These are phyloP conservation scores for Beroe forskalii DNA, from an alignment of 37 sponge, comb jelly and placozoan genomes.

Conservation along the genomic window DNA sequence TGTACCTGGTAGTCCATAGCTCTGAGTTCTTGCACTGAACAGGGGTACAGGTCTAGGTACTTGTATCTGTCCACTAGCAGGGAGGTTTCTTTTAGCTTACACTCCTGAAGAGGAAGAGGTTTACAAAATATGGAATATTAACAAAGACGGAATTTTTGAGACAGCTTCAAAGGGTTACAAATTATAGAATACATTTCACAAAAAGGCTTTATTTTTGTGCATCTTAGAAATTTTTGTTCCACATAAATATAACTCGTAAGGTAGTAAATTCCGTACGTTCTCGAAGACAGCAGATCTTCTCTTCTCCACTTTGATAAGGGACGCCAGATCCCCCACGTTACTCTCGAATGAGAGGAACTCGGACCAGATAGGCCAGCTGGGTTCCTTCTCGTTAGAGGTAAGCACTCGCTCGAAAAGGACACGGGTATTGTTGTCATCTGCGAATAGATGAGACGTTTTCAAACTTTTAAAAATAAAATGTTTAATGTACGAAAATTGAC, in stretches of 20 bases:
- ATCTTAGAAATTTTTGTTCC: too few relatives aligned
- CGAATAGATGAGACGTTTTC: too few relatives aligned
- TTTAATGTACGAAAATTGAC: too few relatives aligned
- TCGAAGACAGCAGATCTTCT: conserved; percentile 71
- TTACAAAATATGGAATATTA: too few relatives aligned
- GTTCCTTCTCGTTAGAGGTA: conserved; percentile 15
- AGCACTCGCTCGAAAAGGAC: conserved; percentile 88
- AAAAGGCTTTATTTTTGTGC: too few relatives aligned
- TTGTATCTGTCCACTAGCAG: conserved; percentile 88
- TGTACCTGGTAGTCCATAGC: conserved; percentile 87
- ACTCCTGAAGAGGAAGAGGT: conserved; percentile 59
- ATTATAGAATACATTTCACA: too few relatives aligned
- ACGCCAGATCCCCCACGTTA: conserved; percentile 84
- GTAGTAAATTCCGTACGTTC: conserved; percentile 45
- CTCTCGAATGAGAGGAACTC: conserved; percentile 86
- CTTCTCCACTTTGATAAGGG: conserved; percentile 86
- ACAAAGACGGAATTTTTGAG: too few relatives aligned
- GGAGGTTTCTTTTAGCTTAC: conserved; percentile 68
- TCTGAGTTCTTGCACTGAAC: conserved; percentile 76
- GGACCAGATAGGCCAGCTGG: conserved; percentile 68
- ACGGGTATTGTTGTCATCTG: conserved; percentile 94
- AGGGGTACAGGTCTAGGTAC: conserved; percentile 85
- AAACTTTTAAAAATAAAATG: too few relatives aligned
- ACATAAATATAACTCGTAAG: too few relatives aligned
- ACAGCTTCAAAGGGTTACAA: too few relatives aligned